phyloP scores from a whole-genome alignment of 2,888 invertebrate species.

The Sesia apiformis region DNA sequence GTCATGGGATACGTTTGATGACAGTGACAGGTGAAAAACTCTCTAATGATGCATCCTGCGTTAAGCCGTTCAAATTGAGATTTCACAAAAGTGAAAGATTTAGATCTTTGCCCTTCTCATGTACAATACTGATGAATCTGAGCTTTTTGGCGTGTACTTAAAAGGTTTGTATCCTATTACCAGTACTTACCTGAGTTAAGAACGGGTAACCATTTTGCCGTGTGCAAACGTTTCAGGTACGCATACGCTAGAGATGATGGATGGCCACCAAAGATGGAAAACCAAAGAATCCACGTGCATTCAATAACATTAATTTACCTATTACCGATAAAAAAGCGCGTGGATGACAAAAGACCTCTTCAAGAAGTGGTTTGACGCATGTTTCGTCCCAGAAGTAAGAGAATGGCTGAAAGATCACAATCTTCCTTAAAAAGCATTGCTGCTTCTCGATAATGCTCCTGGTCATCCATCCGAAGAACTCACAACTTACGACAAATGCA shows the following conservation, averaged over 20 bases:
- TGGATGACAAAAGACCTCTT: slow-evolving; percentile 2
- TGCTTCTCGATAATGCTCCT: background rate
- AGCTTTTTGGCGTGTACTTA: no score
- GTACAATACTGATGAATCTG: no score
- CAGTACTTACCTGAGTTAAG: background rate
- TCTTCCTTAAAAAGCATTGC: background rate
- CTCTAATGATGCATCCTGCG: no score
- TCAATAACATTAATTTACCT: slow-evolving; percentile 1
- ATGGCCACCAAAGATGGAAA: slow-evolving; percentile 1
- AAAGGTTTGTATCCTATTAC: no score
- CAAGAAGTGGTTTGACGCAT: background rate
- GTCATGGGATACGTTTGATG: no score
- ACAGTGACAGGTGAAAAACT: no score
- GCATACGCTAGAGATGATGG: background rate
- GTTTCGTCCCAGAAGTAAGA: background rate
- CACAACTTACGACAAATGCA: slow-evolving; percentile 11
- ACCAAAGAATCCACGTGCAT: slow-evolving; percentile 2
- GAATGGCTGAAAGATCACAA: background rate
- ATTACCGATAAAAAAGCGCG: slow-evolving; percentile 2
- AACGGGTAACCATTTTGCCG: slow-evolving; percentile 1
- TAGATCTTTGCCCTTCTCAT: no score
- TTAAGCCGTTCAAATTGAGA: no score
- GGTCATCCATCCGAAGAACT: slow-evolving; percentile 13
- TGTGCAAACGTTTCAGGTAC: slow-evolving; percentile 1
- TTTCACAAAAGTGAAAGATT: no score